These are phyloP conservation scores for Sussaba pulchella DNA, from an alignment of 2,888 invertebrate species.

Conservation along the genomic window DNA sequence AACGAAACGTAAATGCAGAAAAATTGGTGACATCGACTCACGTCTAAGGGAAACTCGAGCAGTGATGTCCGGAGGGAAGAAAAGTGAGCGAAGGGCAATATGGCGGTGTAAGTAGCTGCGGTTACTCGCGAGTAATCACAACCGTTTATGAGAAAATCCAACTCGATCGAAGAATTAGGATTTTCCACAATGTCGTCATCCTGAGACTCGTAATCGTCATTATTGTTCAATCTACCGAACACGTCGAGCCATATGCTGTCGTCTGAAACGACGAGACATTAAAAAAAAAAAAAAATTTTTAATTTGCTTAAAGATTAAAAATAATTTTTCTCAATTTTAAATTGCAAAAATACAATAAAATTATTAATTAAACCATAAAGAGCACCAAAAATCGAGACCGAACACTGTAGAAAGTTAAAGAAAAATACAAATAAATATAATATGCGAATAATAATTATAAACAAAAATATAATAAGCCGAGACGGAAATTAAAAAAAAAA, in stretches of 20 bases:
- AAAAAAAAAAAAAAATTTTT: slow-evolving; percentile 1
- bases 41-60: slow-evolving; percentile 92
- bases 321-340: no score
- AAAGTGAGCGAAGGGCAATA: slow-evolving; percentile 91
- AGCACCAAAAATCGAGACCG: no score
- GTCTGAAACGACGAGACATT: slow-evolving; percentile 70
- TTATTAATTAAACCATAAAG: no score
- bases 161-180: slow-evolving; percentile 75
- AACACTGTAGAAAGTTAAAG: no score
- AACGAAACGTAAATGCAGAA: background rate
- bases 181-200: slow-evolving; percentile 68
- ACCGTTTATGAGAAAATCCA: slow-evolving; percentile 82
- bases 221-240: slow-evolving; percentile 77
- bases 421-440: no score
- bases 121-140: slow-evolving; percentile 81
- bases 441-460: no score
- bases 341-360: no score
- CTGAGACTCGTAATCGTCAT: slow-evolving; percentile 73
- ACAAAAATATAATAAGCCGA: no score
- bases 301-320: no score
- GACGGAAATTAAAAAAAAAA: no score
- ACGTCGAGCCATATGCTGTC: slow-evolving; percentile 82
- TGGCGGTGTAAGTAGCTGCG: slow-evolving; percentile 90
- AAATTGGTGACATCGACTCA: slow-evolving; percentile 83
- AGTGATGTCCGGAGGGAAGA: slow-evolving; percentile 90